Evolutionary conservation across 1,140 invertebrate species (phyloP).

Genomic region (Cryptotermes secundus): DNA sequence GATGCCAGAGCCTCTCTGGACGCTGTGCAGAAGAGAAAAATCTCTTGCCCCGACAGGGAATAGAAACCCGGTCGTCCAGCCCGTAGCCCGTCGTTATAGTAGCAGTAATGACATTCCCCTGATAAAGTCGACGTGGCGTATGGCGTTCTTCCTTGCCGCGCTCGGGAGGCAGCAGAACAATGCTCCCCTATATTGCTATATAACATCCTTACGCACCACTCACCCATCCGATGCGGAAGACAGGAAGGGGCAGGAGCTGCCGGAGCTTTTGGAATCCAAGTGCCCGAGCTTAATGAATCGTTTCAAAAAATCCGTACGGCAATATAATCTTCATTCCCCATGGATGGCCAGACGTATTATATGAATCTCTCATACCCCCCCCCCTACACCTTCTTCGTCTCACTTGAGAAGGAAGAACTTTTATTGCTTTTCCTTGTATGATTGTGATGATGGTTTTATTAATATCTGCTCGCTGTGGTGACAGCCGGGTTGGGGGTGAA

Average conservation of each 20-base stretch:
- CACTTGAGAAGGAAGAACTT: neutral
- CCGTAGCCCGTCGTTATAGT: neutral
- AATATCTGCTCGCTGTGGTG: conserved; percentile 9
- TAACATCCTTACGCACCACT: neutral
- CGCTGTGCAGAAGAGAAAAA: no score
- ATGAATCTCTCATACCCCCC: conserved; percentile 20
- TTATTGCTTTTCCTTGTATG: conserved; percentile 30
- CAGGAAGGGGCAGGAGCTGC: neutral
- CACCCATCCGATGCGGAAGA: neutral
- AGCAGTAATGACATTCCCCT: neutral
- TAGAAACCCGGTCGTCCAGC: no score
- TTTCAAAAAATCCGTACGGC: conserved; percentile 28
- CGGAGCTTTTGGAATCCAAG: neutral
- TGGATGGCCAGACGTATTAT: conserved; percentile 29
- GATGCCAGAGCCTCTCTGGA: no score
- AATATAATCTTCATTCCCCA: conserved; percentile 30
- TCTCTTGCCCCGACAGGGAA: no score
- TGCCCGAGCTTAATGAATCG: conserved; percentile 29
- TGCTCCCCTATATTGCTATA: neutral
- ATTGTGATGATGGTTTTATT: conserved; percentile 29
- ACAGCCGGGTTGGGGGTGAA: neutral
- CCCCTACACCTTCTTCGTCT: neutral
- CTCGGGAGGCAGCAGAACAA: neutral
- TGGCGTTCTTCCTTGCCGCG: neutral
- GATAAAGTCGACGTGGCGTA: neutral